Evolutionary conservation across 1,140 invertebrate species (phyloP), one percentile per base, ranked within the genome.

Genomic region (Orussus abietinus): DNA sequence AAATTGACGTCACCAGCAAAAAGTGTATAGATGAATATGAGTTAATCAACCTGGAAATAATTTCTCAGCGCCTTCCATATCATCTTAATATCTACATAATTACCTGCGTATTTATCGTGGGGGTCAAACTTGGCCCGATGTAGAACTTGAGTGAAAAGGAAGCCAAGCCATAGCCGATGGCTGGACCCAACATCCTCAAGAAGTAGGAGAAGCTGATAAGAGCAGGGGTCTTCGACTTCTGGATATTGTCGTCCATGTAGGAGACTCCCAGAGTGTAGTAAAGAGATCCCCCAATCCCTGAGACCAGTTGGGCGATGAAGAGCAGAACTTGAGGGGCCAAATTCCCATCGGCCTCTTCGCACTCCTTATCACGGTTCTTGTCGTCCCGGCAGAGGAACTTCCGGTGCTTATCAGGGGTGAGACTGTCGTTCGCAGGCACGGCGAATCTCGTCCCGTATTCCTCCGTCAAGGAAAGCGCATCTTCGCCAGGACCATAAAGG

Each of bases 161-260:
- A 2, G 84, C 83, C 13, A 86, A 48, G 0, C 80, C 77, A 53
- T 83, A 87, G 7, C 85, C 85, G 25, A 85, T 73, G 1, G 82
- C 82, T 1, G 85, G 85, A 5, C 85, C 85, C 45, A 86, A 51
- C 76, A 85, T 83, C 26, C 83, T 66, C 21, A 87, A 61, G 46
- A 84, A 85, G 47, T 82, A 84, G 0, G 81, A 82, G 21, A 84
- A 77, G 66, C 82, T 83, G 31, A 83, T 76, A 12, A 83, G 57
- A 1, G 77, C 79, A 7, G 82, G 81, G 3, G 82, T 83, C 54
- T 83, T 82, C 6, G 82, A 83, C 53, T 81, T 83, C 49, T 83
- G 80, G 15, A 81, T 82, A 52, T 83, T 83, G 47, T 83, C 81
- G 49, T 83, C 81, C 80, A 83, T 81, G 45, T 85, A 84, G n/a